These are phyloP conservation scores for Seira ritae DNA, from an alignment of 2,888 invertebrate genomes.

Conservation along the genomic window DNA sequence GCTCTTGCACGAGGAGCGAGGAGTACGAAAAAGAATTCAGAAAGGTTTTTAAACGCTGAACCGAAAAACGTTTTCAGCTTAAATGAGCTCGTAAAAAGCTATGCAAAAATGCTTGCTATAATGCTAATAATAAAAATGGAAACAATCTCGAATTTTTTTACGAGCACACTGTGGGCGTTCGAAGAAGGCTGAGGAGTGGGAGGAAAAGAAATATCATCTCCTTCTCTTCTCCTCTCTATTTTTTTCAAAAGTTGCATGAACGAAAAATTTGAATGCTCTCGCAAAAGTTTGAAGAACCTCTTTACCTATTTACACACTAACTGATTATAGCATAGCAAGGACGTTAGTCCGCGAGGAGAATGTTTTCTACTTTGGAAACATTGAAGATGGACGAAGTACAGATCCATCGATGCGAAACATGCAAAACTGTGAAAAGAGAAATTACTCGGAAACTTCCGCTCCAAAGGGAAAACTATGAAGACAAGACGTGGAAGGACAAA, in stretches of 20 bases:
- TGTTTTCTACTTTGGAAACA: not conserved
- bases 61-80: not conserved
- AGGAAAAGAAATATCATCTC: conserved; percentile 9
- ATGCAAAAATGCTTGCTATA: not conserved
- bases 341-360: not conserved
- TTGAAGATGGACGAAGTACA: not conserved
- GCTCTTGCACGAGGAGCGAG: not conserved
- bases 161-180: conserved; percentile 4
- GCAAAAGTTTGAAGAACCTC: conserved; percentile 1
- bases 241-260: not conserved
- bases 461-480: not conserved
- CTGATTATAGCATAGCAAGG: not conserved
- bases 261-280: not conserved
- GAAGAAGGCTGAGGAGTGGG: conserved; percentile 11
- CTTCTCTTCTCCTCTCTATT: not conserved
- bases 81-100: not conserved
- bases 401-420: not conserved
- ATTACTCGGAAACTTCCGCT: conserved; percentile 10
- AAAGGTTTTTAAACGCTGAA: not conserved
- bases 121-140: conserved; percentile 6
- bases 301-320: conserved; percentile 10
- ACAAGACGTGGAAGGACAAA: not conserved
- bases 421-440: conserved; percentile 1
- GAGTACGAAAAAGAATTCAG: not conserved
- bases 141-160: conserved; percentile 14